Percentiles rank a stretch among this genome's conserved stretches.
Conservation (phyloP, 2,797 vertebrate genomes). For the Phalanger gymnotis region DNA sequence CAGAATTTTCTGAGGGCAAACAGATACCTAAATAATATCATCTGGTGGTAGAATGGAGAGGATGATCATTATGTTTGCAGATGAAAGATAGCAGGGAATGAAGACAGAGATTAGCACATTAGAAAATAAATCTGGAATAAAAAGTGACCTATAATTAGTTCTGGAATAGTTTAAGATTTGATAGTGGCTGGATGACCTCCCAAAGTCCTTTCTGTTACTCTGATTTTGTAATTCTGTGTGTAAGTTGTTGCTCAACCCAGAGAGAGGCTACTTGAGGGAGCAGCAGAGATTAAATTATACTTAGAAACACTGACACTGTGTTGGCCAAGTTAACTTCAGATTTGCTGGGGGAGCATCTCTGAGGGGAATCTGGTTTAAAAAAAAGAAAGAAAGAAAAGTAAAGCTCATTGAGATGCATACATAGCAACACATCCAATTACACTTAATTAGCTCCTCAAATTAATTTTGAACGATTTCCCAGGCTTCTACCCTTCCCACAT, state of each 20-base stretch:
- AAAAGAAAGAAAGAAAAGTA: background rate
- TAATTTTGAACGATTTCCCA: slow-evolving; percentile 45
- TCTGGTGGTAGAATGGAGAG: background rate
- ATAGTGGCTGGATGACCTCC: background rate
- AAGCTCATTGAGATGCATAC: slow-evolving; percentile 23
- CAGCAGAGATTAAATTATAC: background rate
- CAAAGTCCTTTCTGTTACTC: background rate
- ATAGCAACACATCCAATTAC: slow-evolving; percentile 8
- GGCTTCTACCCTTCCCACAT: background rate
- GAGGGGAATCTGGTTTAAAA: background rate
- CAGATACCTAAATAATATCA: background rate
- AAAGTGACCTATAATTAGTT: slow-evolving; percentile 26
- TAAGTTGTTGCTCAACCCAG: background rate
- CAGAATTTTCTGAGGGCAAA: background rate
- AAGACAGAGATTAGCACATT: background rate
- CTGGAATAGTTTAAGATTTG: background rate
- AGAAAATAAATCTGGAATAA: background rate
- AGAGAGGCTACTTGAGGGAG: background rate
- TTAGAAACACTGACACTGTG: background rate
- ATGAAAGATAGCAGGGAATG: background rate
- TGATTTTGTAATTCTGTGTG: background rate
- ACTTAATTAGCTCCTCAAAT: slow-evolving; percentile 37
- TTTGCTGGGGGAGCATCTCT: background rate
- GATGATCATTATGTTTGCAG: background rate
- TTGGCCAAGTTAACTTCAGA: background rate